phyloP scores from a whole-genome alignment of 1,140 invertebrate species.

The Wasmannia auropunctata region DNA sequence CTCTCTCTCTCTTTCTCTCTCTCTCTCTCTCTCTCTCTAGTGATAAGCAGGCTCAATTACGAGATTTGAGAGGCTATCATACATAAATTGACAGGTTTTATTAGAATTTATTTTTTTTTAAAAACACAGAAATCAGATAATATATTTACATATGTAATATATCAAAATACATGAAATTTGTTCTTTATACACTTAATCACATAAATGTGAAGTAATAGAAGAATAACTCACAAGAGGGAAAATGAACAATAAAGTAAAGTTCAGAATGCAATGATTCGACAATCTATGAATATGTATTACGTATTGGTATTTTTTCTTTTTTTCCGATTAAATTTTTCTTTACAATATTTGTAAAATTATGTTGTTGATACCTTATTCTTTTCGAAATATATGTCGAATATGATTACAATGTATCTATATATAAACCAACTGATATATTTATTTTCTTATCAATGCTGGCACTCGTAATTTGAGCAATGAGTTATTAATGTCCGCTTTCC shows the following conservation, averaged over 20 bases:
- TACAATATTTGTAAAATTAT: not conserved
- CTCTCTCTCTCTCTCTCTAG: too few species aligned
- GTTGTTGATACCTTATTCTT: not conserved
- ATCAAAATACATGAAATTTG: too few species aligned
- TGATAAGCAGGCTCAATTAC: not conserved
- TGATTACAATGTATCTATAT: not conserved
- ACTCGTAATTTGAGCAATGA: not conserved
- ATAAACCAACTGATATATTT: not conserved
- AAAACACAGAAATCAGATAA: not conserved
- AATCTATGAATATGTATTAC: not conserved
- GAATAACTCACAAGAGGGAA: not conserved
- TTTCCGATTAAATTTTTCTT: not conserved
- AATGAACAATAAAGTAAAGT: not conserved
- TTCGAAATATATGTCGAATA: not conserved
- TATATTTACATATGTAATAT: too few species aligned
- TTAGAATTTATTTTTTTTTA: not conserved
- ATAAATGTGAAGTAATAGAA: not conserved
- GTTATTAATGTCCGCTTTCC: slow-evolving; percentile 2
- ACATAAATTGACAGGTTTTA: not conserved
- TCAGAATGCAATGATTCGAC: not conserved
- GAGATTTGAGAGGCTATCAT: not conserved
- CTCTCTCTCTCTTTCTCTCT: too few species aligned
- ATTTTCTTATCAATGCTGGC: not conserved
- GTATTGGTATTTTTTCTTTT: not conserved
- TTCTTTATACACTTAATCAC: not conserved